These are phyloP conservation scores for Hylaeus anthracinus DNA, from an alignment of 1,140 invertebrate species.

Conservation along the genomic window DNA sequence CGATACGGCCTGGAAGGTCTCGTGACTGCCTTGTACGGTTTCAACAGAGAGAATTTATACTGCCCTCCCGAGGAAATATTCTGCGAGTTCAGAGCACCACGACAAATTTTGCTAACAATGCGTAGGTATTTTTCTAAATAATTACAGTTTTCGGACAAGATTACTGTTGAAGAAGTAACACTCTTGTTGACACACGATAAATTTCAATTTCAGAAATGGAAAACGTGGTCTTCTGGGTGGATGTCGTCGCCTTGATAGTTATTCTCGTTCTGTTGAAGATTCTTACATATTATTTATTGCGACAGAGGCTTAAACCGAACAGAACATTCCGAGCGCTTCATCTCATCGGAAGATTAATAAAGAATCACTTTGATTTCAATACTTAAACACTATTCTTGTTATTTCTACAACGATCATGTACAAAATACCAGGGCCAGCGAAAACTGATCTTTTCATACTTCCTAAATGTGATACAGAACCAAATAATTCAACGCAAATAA, in stretches of 20 bases:
- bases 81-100: constrained; percentile 86
- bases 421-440: not conserved
- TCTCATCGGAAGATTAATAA: constrained; percentile 83
- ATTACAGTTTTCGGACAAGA: too few species aligned
- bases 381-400: constrained; percentile 15
- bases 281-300: constrained; percentile 84
- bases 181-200: too few species aligned
- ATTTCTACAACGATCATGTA: not conserved
- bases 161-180: too few species aligned
- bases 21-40: constrained; percentile 89
- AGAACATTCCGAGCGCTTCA: constrained; percentile 85
- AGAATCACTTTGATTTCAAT: constrained; percentile 81
- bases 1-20: constrained; percentile 90
- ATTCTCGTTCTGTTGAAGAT: constrained; percentile 83
- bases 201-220: constrained; percentile 81
- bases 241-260: constrained; percentile 81
- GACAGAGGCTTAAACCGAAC: constrained; percentile 85
- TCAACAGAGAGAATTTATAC: constrained; percentile 84
- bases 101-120: constrained; percentile 83
- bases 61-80: constrained; percentile 86
- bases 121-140: constrained; percentile 66
- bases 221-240: constrained; percentile 83
- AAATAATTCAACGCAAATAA: not conserved
- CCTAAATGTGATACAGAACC: not conserved
- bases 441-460: not conserved